These are phyloP conservation scores for Anarrhichthys ocellatus DNA, from an alignment of 2,113 vertebrate genomes.

Conservation along the genomic window DNA sequence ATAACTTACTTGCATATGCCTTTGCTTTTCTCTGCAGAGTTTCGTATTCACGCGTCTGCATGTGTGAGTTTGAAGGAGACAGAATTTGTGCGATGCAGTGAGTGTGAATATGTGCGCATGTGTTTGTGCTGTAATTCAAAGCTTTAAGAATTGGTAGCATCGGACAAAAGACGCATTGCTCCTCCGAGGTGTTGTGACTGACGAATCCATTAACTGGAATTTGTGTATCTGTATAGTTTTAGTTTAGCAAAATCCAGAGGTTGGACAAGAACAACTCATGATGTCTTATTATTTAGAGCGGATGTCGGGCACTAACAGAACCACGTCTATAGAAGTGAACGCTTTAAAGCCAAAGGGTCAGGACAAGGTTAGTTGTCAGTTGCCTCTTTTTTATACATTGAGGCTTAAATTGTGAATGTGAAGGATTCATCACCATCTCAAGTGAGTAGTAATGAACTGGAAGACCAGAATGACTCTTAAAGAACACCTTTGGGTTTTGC, in stretches of 20 bases:
- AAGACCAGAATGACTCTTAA: not conserved
- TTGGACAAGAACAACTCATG: not conserved
- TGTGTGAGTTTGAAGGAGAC: slow-evolving; percentile 24
- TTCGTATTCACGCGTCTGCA: slow-evolving; percentile 39
- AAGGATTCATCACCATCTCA: no score
- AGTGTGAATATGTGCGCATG: slow-evolving; percentile 17
- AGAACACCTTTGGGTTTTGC: not conserved
- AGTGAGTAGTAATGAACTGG: not conserved
- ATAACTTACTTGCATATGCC: slow-evolving; percentile 64
- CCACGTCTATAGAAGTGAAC: not conserved
- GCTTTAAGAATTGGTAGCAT: slow-evolving; percentile 47
- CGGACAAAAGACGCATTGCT: slow-evolving; percentile 48
- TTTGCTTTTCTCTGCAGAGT: slow-evolving; percentile 12
- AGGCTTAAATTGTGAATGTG: not conserved
- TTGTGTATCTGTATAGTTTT: slow-evolving; percentile 37
- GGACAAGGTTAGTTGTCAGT: not conserved
- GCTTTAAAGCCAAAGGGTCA: not conserved
- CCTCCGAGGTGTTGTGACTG: slow-evolving; percentile 50
- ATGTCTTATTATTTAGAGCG: slow-evolving; percentile 7
- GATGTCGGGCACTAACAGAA: not conserved
- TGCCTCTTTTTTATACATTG: not conserved
- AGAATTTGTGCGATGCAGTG: slow-evolving; percentile 24
- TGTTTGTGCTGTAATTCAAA: slow-evolving; percentile 50
- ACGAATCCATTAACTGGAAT: slow-evolving; percentile 71
- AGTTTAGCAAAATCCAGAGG: slow-evolving; percentile 8